A percentile compares a stretch with the other conserved stretches of the same genome.
phyloP scores from a whole-genome alignment of 2,888 invertebrate species.

The Hyposoter didymator region DNA sequence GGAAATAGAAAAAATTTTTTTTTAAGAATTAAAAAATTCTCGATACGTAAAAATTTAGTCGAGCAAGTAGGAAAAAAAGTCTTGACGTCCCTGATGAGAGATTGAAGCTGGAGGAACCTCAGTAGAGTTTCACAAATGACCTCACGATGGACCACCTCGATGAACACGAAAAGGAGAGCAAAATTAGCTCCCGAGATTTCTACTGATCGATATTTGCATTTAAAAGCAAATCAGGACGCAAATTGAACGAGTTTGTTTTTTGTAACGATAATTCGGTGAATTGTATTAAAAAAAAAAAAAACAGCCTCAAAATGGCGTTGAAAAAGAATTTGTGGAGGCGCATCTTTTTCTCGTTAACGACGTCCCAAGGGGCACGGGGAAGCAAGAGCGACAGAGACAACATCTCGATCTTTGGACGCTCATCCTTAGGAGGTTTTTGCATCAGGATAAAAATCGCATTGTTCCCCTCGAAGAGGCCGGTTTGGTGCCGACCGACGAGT shows the following conservation, averaged over 20 bases:
- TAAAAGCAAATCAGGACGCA: background rate
- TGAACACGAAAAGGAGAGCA: background rate
- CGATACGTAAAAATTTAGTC: background rate
- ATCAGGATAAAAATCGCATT: constrained; percentile 66
- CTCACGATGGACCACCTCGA: constrained; percentile 12
- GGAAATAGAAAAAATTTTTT: background rate
- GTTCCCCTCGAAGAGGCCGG: constrained; percentile 62
- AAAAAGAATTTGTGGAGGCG: background rate
- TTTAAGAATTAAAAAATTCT: background rate
- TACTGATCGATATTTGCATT: background rate
- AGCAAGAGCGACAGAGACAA: background rate
- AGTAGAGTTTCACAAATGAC: constrained; percentile 7
- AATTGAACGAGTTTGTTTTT: background rate
- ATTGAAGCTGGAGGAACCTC: background rate
- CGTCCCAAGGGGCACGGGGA: background rate
- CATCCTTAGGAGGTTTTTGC: constrained; percentile 55
- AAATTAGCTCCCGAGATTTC: background rate
- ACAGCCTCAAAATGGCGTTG: background rate
- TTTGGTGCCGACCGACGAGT: constrained; percentile 40
- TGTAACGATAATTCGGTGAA: background rate
- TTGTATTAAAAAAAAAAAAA: background rate
- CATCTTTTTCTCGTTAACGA: constrained; percentile 9
- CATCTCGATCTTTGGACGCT: constrained; percentile 8
- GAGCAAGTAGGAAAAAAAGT: background rate
- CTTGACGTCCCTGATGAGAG: background rate